phyloP scores from a whole-genome alignment of 2,113 vertebrate genomes.

The Scomber colias region DNA sequence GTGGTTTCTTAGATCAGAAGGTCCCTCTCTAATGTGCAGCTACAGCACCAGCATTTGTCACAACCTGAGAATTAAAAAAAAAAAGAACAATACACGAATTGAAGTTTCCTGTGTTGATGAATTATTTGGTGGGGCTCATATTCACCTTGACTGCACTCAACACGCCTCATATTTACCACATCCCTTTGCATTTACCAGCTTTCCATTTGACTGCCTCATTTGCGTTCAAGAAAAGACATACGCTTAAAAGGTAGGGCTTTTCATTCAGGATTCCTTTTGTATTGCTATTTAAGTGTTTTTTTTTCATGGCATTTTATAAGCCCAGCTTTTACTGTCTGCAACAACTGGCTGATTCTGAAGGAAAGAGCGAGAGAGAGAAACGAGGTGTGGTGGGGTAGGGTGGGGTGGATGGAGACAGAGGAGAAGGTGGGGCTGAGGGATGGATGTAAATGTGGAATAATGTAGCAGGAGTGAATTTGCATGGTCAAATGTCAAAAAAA shows the following conservation, averaged over 20 bases:
- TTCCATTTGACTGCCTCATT: constrained; percentile 62
- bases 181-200: constrained; percentile 56
- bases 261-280: constrained; percentile 87
- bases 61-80: constrained; percentile 46
- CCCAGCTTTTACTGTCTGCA: constrained; percentile 88
- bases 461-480: constrained; percentile 99
- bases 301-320: constrained; percentile 90
- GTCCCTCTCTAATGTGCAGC: constrained; percentile 10
- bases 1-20: constrained; percentile 53
- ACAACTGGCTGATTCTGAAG: constrained; percentile 81
- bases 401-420: constrained; percentile 61
- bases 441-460: constrained; percentile 99
- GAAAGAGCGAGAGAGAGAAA: constrained; percentile 25
- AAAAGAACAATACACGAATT: constrained; percentile 59
- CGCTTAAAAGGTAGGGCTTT: constrained; percentile 60
- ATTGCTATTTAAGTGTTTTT: constrained; percentile 88
- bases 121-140: constrained; percentile 70
- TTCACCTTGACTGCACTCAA: constrained; percentile 41
- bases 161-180: constrained; percentile 52
- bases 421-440: constrained; percentile 81
- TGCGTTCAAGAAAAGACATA: constrained; percentile 45
- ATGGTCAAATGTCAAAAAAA: constrained; percentile 99
- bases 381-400: constrained; percentile 47
- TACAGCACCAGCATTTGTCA: constrained; percentile 48
- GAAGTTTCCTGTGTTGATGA: constrained; percentile 68